Evolutionary conservation across 2,113 vertebrate genomes (phyloP).

Genomic region (Arenaria interpres): DNA sequence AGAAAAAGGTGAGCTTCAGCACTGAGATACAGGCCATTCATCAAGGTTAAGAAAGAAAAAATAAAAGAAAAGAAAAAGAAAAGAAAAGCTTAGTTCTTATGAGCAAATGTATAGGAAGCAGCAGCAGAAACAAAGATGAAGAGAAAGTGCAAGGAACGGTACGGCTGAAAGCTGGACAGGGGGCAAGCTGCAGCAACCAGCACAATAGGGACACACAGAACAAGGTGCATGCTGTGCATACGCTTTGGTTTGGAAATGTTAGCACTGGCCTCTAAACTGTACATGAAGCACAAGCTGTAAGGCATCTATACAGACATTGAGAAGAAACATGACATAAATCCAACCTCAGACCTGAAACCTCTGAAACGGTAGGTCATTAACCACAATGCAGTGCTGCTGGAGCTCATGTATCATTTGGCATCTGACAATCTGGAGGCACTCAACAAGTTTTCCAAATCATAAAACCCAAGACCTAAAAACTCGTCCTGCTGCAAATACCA

Average conservation of each 20-base stretch:
- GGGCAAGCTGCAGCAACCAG: background rate
- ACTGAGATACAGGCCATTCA: background rate
- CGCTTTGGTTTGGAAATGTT: background rate
- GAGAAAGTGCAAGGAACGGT: rapidly evolving
- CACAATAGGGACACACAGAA: background rate
- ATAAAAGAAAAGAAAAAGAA: no score
- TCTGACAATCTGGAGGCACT: background rate
- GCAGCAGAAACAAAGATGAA: background rate
- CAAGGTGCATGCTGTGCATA: background rate
- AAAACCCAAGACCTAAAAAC: background rate
- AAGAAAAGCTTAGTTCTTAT: rapidly evolving
- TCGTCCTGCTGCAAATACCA: background rate
- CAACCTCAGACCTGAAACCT: background rate
- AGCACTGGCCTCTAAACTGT: background rate
- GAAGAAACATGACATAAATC: background rate
- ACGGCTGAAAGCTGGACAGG: rapidly evolving
- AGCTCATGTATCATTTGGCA: background rate
- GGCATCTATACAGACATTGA: rapidly evolving
- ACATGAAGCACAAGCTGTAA: background rate
- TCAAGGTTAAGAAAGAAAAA: background rate
- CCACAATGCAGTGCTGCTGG: background rate
- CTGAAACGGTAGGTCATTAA: rapidly evolving
- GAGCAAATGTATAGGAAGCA: background rate
- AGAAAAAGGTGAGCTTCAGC: background rate
- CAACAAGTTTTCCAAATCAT: background rate